Percentiles rank a stretch among this genome's conserved stretches.
Evolutionary conservation across 2,797 vertebrate genomes (phyloP).

Genomic region (Melanotaenia parkinsoni): DNA sequence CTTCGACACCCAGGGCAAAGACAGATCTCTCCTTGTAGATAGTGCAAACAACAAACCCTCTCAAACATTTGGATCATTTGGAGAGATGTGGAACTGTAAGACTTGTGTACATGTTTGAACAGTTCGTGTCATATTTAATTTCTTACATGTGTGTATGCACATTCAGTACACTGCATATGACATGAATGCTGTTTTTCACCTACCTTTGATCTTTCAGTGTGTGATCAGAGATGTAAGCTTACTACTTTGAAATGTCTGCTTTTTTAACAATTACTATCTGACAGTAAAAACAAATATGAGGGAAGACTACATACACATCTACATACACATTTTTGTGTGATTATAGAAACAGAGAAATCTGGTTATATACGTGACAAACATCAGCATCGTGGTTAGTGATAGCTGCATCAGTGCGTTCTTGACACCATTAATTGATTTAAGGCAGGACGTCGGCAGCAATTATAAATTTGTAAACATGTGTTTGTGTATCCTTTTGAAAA

Average conservation of each 20-base stretch:
- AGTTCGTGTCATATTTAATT: background rate
- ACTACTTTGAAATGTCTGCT: background rate
- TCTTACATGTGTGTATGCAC: slow-evolving; percentile 7
- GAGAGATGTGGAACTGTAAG: slow-evolving; percentile 1
- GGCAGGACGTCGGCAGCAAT: background rate
- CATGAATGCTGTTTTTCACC: background rate
- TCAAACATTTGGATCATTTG: slow-evolving; percentile 10
- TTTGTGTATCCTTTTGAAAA: too few relatives aligned
- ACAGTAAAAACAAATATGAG: slow-evolving; percentile 6
- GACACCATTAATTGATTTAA: background rate
- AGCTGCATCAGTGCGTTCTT: background rate
- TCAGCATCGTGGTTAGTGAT: background rate
- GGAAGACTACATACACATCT: background rate
- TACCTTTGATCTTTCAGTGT: slow-evolving; percentile 3
- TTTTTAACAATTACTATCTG: background rate
- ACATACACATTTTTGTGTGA: background rate
- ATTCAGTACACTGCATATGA: background rate
- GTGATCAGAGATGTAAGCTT: slow-evolving; percentile 1
- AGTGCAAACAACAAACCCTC: slow-evolving; percentile 10
- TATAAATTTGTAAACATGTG: background rate
- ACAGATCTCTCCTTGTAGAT: slow-evolving; percentile 43
- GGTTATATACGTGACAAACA: background rate
- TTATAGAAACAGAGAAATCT: background rate
- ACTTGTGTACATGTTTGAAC: slow-evolving; percentile 4
- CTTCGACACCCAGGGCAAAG: slow-evolving; percentile 47